Conservation (phyloP, 2,797 vertebrate genomes). For the Clarias laeviceps region DNA sequence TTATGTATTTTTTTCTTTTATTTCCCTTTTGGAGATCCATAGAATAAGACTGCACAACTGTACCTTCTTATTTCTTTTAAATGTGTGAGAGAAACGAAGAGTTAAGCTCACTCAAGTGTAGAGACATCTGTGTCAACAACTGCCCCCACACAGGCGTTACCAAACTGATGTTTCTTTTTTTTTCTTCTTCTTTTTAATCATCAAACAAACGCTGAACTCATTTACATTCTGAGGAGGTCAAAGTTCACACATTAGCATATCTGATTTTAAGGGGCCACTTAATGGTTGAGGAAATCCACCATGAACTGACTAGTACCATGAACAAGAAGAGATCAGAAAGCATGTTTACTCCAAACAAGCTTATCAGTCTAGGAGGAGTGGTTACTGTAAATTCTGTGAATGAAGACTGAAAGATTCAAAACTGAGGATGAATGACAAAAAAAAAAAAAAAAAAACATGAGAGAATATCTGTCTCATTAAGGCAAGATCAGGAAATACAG, state of each 20-base stretch:
- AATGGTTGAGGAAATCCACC: background rate
- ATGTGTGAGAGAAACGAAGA: background rate
- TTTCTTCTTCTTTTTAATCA: background rate
- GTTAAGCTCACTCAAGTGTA: background rate
- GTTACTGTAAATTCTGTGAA: background rate
- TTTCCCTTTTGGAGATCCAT: no score
- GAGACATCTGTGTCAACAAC: conserved; percentile 7
- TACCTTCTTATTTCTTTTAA: background rate
- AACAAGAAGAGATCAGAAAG: background rate
- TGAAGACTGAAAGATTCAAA: background rate
- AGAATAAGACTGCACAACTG: background rate
- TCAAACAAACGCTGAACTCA: background rate
- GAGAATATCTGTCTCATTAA: background rate
- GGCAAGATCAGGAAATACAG: background rate
- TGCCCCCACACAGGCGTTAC: background rate
- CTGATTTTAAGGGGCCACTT: background rate
- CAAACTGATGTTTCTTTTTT: background rate
- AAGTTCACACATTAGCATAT: background rate
- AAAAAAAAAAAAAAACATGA: background rate
- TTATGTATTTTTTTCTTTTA: no score
- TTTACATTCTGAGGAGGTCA: background rate
- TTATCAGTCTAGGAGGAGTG: background rate
- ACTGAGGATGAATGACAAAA: background rate
- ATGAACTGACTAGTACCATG: no score
- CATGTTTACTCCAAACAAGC: background rate